These are phyloP conservation scores for Apis cerana DNA, from an alignment of 1,140 invertebrate genomes.

Conservation along the genomic window DNA sequence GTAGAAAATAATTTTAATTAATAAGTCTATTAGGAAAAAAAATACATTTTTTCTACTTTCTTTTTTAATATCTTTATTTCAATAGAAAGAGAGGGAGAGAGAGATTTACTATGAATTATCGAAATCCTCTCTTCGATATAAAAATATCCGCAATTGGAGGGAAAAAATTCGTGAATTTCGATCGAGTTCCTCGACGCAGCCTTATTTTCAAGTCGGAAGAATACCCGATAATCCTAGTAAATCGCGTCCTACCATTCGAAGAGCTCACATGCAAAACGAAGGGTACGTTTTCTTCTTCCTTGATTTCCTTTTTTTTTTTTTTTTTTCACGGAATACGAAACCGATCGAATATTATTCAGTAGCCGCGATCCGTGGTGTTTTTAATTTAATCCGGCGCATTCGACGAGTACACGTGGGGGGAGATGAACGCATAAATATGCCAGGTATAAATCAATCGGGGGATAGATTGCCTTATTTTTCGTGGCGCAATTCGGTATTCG, in stretches of 20 bases:
- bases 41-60: no score
- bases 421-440: slow-evolving; percentile 31
- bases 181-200: neutral
- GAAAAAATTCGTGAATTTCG: neutral
- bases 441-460: slow-evolving; percentile 40
- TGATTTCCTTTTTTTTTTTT: neutral
- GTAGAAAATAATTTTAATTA: no score
- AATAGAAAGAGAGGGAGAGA: no score
- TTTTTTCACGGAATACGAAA: neutral
- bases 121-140: no score
- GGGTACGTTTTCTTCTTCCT: no score
- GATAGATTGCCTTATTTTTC: slow-evolving; percentile 36
- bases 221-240: neutral
- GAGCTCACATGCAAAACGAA: neutral
- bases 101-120: no score
- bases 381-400: slow-evolving; percentile 36
- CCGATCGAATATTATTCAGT: slow-evolving; percentile 35
- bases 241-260: neutral
- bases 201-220: neutral
- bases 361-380: slow-evolving; percentile 21
- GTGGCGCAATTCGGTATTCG: slow-evolving; percentile 8
- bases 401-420: neutral
- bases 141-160: no score
- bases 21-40: no score
- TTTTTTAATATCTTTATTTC: no score